Percentiles rank a stretch among this genome's conserved stretches.
These are phyloP conservation scores for Drosophila longiperda DNA, from an alignment of 2,888 invertebrate genomes.

Conservation along the genomic window DNA sequence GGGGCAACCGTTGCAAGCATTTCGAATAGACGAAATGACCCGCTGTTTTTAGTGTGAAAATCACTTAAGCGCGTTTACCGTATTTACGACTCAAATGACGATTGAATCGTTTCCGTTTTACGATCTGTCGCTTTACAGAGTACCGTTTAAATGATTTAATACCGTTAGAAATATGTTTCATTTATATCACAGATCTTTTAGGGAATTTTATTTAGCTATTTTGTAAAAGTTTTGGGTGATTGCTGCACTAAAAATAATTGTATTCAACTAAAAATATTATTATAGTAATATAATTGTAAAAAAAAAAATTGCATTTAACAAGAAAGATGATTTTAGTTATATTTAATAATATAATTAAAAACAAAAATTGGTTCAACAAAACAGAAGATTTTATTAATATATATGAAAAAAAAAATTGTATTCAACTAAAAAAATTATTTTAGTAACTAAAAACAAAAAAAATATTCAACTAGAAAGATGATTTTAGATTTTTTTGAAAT, in stretches of 20 bases:
- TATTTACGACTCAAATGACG: conserved; percentile 68
- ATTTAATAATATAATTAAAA: neutral
- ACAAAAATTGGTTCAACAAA: no score
- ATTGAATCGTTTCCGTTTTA: conserved; percentile 63
- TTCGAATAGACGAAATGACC: conserved; percentile 57
- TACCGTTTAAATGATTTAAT: conserved; percentile 61
- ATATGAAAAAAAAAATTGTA: no score
- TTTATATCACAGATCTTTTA: neutral
- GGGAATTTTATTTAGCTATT: neutral
- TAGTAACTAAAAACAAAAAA: no score
- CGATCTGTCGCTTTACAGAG: conserved; percentile 41
- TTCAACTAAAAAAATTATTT: no score
- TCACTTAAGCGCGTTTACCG: conserved; percentile 75
- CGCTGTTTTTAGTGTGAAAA: conserved; percentile 77
- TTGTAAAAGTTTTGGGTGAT: neutral
- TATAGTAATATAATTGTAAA: neutral
- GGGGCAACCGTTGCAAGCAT: neutral
- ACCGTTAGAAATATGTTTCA: conserved; percentile 34
- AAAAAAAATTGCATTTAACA: neutral
- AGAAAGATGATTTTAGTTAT: neutral
- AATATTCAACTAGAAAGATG: neutral
- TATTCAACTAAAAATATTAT: neutral
- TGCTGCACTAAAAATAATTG: neutral
- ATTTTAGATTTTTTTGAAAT: neutral
- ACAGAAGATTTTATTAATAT: no score